Conservation (phyloP, 2,113 vertebrate genomes). For the Tylochromis polylepis region DNA sequence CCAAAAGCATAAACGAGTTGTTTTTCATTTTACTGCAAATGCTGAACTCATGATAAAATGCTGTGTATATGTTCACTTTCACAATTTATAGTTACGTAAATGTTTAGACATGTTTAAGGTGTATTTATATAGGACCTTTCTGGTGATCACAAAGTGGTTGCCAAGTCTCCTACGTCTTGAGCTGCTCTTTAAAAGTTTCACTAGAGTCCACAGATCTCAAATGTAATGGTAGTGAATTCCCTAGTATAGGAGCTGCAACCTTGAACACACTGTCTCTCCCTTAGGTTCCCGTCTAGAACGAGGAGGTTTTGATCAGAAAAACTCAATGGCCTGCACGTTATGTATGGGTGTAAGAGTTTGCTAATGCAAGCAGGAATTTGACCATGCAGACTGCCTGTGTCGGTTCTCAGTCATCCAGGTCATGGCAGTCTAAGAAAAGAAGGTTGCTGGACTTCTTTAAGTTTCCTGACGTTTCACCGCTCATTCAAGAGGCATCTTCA, state of each 20-base stretch:
- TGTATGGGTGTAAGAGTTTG: too few relatives aligned
- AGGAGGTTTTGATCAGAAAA: too few relatives aligned
- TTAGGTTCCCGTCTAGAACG: too few relatives aligned
- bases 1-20: neutral
- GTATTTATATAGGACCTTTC: neutral
- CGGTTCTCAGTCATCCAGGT: neutral
- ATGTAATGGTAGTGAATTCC: too few relatives aligned
- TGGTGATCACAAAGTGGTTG: neutral
- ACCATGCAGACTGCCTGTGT: neutral
- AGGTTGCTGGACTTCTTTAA: neutral
- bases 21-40: neutral
- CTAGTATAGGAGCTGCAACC: too few relatives aligned
- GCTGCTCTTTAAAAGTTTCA: too few relatives aligned
- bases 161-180: too few relatives aligned
- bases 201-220: too few relatives aligned
- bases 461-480: neutral
- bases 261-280: too few relatives aligned
- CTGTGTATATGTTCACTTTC: neutral
- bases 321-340: too few relatives aligned
- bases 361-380: too few relatives aligned
- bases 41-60: neutral
- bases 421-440: neutral
- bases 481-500: neutral
- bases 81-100: neutral
- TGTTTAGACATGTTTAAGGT: neutral